Conservation (phyloP, 2,113 vertebrate species). For the Psilopsiagon aymara region DNA sequence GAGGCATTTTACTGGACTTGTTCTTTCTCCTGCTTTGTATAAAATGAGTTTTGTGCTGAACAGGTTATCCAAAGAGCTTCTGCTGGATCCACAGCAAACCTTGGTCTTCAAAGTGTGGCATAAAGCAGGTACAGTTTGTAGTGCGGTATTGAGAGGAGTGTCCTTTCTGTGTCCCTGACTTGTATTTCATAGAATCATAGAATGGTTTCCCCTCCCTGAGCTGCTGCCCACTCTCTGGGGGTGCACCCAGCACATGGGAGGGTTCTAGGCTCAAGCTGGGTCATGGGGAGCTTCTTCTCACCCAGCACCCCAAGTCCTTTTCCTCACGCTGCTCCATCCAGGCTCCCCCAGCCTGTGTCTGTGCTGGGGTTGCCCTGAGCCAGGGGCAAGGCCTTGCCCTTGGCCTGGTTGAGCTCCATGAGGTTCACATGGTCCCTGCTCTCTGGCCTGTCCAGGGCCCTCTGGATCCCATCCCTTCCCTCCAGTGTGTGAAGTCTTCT, state of each 20-base stretch:
- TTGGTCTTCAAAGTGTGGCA: constrained; percentile 98
- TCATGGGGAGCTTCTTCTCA: neutral
- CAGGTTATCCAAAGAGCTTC: constrained; percentile 90
- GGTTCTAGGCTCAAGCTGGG: neutral
- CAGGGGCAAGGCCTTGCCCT: neutral
- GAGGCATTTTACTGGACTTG: neutral
- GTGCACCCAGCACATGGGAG: neutral
- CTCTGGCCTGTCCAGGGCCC: neutral
- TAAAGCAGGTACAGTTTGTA: constrained; percentile 84
- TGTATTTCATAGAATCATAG: neutral
- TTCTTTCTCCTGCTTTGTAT: neutral
- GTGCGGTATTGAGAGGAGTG: neutral
- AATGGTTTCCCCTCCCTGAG: neutral
- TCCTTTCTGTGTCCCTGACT: neutral
- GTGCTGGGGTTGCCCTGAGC: neutral
- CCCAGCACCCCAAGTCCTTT: neutral
- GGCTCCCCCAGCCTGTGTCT: neutral
- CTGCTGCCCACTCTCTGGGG: neutral
- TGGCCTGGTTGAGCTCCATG: neutral
- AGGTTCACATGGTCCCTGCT: neutral
- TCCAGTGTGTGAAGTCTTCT: neutral
- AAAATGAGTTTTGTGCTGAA: neutral
- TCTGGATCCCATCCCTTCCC: neutral
- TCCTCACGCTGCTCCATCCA: neutral
- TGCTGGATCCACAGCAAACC: constrained; percentile 89